phyloP scores from a whole-genome alignment of 2,888 invertebrate species.

The Leptopilina drosophilae region DNA sequence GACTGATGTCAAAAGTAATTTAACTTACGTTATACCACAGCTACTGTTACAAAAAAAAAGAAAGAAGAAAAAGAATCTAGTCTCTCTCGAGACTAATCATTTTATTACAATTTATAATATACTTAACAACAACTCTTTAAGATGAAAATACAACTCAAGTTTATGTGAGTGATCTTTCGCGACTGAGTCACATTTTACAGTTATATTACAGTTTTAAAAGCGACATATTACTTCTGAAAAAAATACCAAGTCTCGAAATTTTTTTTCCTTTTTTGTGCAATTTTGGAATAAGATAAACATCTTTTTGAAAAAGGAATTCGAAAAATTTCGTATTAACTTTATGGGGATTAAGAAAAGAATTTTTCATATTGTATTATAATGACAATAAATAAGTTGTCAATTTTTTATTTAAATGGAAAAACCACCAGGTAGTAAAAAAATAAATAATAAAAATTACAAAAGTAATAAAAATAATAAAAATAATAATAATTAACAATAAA shows the following conservation, averaged over 20 bases:
- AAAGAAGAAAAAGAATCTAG: neutral
- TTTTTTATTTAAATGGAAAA: too few species aligned
- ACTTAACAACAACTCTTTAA: conserved; percentile 1
- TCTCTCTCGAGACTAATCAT: neutral
- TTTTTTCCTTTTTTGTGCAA: neutral
- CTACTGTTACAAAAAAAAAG: neutral
- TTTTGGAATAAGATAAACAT: neutral
- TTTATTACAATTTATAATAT: conserved; percentile 25
- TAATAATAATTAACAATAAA: too few species aligned
- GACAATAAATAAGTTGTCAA: too few species aligned
- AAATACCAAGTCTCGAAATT: neutral
- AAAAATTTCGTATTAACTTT: neutral
- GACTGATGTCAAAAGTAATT: conserved; percentile 17
- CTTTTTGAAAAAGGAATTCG: neutral
- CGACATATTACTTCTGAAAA: neutral
- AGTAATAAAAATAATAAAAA: too few species aligned
- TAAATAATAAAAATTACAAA: too few species aligned
- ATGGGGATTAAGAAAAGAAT: too few species aligned
- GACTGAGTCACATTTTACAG: conserved; percentile 2
- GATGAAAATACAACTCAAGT: conserved; percentile 5
- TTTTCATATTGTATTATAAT: too few species aligned
- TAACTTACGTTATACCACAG: conserved; percentile 1
- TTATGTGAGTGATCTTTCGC: neutral
- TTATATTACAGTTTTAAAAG: conserved; percentile 5
- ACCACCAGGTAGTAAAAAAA: too few species aligned